Conservation (phyloP, 2,888 invertebrate species). For the Bembecia ichneumoniformis region DNA sequence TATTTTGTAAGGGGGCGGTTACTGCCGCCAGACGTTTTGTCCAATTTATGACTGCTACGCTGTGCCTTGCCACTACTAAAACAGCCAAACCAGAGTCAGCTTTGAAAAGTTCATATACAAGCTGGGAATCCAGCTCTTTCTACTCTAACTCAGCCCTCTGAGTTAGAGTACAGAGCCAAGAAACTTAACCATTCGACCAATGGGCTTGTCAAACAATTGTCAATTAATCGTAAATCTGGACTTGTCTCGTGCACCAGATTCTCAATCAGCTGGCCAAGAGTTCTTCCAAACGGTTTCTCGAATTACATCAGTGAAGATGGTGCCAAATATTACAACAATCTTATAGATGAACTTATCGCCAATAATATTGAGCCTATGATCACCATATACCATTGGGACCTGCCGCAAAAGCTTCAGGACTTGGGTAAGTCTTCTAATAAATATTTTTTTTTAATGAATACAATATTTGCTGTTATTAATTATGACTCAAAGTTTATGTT, state of each 20-base stretch:
- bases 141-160: too few species aligned
- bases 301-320: slow-evolving; percentile 75
- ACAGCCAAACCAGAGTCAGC: too few species aligned
- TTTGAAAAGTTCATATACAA: too few species aligned
- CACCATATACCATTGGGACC: slow-evolving; percentile 75
- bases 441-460: too few species aligned
- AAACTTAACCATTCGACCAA: too few species aligned
- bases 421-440: slow-evolving; percentile 14
- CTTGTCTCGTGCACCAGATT: slow-evolving; percentile 43
- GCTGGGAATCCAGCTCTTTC: not conserved
- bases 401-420: slow-evolving; percentile 51
- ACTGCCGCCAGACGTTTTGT: too few species aligned
- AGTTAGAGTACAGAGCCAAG: too few species aligned
- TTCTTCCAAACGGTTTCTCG: slow-evolving; percentile 74
- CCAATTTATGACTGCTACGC: too few species aligned
- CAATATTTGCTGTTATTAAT: too few species aligned
- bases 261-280: slow-evolving; percentile 77
- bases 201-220: slow-evolving; percentile 10
- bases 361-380: slow-evolving; percentile 73
- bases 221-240: not conserved
- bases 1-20: too few species aligned
- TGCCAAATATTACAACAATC: slow-evolving; percentile 76
- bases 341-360: slow-evolving; percentile 75
- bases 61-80: too few species aligned
- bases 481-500: too few species aligned